phyloP scores from a whole-genome alignment of 2,888 invertebrate species.

The Trichacis sp. region DNA sequence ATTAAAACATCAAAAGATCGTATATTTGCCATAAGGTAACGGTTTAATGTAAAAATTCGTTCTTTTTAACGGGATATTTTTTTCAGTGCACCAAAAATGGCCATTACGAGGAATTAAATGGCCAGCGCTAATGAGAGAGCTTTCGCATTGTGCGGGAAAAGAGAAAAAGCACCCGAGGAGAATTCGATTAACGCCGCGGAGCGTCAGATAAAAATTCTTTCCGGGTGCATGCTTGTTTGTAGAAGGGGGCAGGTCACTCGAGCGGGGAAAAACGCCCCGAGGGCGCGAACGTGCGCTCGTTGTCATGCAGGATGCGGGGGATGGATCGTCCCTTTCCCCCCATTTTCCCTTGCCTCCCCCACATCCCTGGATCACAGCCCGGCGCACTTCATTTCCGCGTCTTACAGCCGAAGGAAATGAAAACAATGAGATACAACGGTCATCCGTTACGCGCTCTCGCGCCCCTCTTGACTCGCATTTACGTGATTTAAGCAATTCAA shows the following conservation, averaged over 20 bases:
- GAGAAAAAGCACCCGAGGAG: constrained; percentile 5
- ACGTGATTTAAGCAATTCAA: constrained; percentile 63
- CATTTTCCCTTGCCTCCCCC: constrained; percentile 31
- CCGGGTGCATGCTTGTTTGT: constrained; percentile 13
- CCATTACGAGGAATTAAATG: neutral
- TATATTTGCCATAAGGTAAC: no score
- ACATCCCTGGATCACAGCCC: constrained; percentile 57
- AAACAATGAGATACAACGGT: constrained; percentile 70
- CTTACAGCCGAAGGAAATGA: constrained; percentile 69
- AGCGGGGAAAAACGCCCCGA: constrained; percentile 4
- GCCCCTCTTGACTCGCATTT: constrained; percentile 65
- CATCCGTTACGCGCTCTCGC: constrained; percentile 68
- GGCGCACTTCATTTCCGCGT: constrained; percentile 69
- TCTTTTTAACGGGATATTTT: no score
- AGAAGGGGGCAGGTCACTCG: constrained; percentile 19
- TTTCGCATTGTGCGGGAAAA: neutral
- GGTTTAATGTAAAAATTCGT: no score
- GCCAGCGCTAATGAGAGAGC: neutral
- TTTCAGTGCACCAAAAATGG: no score
- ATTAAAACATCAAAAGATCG: no score
- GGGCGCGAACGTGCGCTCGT: constrained; percentile 55
- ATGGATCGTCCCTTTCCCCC: constrained; percentile 48
- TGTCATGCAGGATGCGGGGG: constrained; percentile 64
- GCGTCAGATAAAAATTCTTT: constrained; percentile 36
- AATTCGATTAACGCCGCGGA: constrained; percentile 38